Evolutionary conservation across 2,797 vertebrate species (phyloP), one percentile per base, ranked within the genome.

Genomic region (Macropodus opercularis): DNA sequence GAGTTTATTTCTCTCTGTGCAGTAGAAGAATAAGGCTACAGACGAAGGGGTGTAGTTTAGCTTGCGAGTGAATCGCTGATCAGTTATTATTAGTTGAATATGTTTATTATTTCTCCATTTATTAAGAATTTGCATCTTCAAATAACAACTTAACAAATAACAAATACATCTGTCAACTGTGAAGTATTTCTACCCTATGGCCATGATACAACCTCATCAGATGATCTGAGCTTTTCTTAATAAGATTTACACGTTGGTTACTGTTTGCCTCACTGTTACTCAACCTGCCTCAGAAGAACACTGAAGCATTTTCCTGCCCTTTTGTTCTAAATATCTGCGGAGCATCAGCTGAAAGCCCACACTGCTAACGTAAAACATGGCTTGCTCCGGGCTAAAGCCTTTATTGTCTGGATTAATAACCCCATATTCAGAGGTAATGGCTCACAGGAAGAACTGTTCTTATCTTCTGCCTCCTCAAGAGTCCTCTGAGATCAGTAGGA

Each of bases 381-480:
- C 22, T 41, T 40, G 55, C 69, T 72, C 64, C 68, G 62, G 57
- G 69, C 75, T 23, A 34, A 42, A 56, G 75, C 60, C 51, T 75
- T 80, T 73, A 81, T 69, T 72, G 72, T 81, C 50, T 73, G 61
- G 68, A 85, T 85, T 82, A 84, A 79, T 80, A 77, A 79, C 67
- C 59, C 36, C 49, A 31, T 29, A 65, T 50, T 73, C 46, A 58
- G 54, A 76, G 63, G 72, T 77, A 81, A 82, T 69, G 61, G 67
- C 44, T 77, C 57, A 63, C 69, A 54, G 70, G 73, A 82, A 78
- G 55, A 46, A 6, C 61, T 19, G 48, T 22, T 67, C 73, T 61
- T 67, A 55, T 81, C 70, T 64, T 68, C 63, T 58, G 34, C 70
- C 54, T 59, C 27, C 72, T 65, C 46, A 14, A 48, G 62, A 75